Evolutionary conservation across 2,797 vertebrate genomes (phyloP).

Genomic region (Myotis vivesi): DNA sequence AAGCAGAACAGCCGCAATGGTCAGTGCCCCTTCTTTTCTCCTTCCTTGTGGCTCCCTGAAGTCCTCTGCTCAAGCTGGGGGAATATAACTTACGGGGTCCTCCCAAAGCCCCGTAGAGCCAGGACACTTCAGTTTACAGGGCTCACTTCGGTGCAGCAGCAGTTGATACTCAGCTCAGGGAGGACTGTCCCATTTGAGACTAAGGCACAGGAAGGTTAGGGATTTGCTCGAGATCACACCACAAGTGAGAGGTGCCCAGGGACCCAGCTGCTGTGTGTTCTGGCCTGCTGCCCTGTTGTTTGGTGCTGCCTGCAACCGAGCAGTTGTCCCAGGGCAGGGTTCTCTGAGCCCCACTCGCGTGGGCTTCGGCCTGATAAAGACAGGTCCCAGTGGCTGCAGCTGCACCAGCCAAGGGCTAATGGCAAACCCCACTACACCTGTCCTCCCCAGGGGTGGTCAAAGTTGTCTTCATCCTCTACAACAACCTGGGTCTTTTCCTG

Average conservation of each 20-base stretch:
- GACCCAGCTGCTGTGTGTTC: not conserved
- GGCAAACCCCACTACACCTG: not conserved
- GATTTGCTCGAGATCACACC: not conserved
- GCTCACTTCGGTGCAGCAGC: not conserved
- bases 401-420: slow-evolving; percentile 28
- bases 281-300: not conserved
- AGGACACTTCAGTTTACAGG: not conserved
- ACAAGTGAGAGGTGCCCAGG: not conserved
- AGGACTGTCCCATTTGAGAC: not conserved
- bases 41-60: not conserved
- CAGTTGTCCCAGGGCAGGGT: slow-evolving; percentile 31
- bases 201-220: not conserved
- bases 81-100: not conserved
- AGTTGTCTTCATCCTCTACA: slow-evolving; percentile 95
- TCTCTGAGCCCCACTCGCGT: not conserved
- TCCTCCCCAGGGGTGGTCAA: slow-evolving; percentile 90
- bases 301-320: not conserved
- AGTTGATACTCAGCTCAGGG: not conserved
- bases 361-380: not conserved
- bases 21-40: slow-evolving; percentile 78
- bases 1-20: slow-evolving; percentile 97
- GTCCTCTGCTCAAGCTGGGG: not conserved
- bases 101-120: not conserved
- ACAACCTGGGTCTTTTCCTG: slow-evolving; percentile 94
- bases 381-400: not conserved